Conservation (phyloP, 2,113 vertebrate genomes). For the Cervus canadensis region DNA sequence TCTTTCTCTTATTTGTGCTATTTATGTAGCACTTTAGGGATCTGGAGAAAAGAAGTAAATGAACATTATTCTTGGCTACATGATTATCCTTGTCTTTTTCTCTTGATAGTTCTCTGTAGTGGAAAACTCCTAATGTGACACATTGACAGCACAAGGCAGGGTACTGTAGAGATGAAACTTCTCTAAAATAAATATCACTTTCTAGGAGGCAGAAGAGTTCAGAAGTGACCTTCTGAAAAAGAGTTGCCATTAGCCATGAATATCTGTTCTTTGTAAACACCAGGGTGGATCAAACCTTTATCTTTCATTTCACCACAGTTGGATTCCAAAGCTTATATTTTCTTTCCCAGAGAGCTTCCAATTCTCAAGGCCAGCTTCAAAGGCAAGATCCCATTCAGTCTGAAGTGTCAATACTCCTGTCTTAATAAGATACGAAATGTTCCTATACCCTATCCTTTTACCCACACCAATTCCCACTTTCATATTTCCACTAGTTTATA, state of each 20-base stretch:
- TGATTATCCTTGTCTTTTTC: background rate
- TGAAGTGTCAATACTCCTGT: background rate
- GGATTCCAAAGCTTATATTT: background rate
- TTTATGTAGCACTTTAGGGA: background rate
- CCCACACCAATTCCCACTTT: background rate
- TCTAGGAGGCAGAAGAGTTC: background rate
- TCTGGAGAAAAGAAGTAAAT: background rate
- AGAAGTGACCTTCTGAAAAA: background rate
- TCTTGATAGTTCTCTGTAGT: background rate
- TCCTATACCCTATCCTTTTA: background rate
- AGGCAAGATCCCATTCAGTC: background rate
- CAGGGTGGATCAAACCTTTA: background rate
- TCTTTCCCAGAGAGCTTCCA: background rate
- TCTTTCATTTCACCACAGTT: background rate
- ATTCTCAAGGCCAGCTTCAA: background rate
- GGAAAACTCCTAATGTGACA: background rate
- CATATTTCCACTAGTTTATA: background rate
- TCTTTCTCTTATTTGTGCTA: background rate
- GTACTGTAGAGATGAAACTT: background rate
- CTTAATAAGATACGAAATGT: conserved; percentile 5
- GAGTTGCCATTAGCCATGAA: background rate
- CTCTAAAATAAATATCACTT: background rate
- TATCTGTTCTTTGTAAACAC: conserved; percentile 9
- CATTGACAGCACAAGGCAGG: background rate
- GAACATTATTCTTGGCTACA: background rate